Conservation (phyloP, 2,113 vertebrate species). For the Myotis brandtii region DNA sequence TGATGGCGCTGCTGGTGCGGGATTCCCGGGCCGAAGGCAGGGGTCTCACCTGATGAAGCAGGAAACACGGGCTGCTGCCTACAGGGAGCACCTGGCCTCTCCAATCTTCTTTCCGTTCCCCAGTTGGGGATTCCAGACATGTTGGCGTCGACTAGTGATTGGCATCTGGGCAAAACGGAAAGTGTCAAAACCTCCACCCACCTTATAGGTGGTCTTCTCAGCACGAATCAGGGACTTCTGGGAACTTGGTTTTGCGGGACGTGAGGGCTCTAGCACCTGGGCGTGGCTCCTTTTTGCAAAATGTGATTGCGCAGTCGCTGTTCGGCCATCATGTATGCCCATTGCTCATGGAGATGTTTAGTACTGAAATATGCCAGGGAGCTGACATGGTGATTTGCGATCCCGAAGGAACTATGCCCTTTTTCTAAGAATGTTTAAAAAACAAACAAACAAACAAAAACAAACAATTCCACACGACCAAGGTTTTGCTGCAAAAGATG, state of each 20-base stretch:
- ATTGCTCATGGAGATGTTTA: background rate
- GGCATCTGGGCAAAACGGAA: too few relatives aligned
- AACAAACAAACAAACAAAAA: background rate
- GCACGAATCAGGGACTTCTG: background rate
- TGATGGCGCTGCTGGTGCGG: background rate
- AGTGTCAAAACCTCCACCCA: background rate
- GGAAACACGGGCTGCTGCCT: too few relatives aligned
- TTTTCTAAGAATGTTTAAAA: background rate
- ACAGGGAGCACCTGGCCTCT: background rate
- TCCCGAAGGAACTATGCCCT: background rate
- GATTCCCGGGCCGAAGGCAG: background rate
- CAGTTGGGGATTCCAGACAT: too few relatives aligned
- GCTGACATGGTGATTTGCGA: background rate
- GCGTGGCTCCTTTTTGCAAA: background rate
- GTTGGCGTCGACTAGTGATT: rapidly evolving
- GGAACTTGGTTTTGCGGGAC: background rate
- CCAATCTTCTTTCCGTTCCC: rapidly evolving
- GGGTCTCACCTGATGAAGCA: rapidly evolving
- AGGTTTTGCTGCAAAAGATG: background rate
- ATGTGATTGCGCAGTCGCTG: background rate
- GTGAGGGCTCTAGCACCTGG: rapidly evolving
- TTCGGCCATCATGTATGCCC: background rate
- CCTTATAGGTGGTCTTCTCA: background rate
- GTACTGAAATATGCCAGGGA: background rate
- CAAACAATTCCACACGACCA: background rate